Percentiles rank a stretch among this genome's conserved stretches.
These are phyloP conservation scores for Cyprinodon diabolis DNA, from an alignment of 2,797 vertebrate genomes.

Conservation along the genomic window DNA sequence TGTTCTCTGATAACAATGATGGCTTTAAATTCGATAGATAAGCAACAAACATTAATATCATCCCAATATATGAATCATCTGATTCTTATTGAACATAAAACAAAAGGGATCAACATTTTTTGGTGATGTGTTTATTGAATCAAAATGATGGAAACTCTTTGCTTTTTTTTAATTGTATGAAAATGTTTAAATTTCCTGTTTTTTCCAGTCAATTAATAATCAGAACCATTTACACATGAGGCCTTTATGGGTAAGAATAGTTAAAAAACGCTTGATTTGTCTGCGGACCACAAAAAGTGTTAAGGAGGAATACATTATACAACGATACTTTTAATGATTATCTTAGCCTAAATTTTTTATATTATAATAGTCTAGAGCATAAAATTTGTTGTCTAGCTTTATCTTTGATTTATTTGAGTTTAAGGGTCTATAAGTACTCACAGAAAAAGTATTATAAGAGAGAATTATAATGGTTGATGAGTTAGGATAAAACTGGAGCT, in stretches of 20 bases:
- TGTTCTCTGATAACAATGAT: not conserved
- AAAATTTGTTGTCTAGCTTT: conserved; percentile 11
- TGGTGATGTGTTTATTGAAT: not conserved
- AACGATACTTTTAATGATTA: conserved; percentile 5
- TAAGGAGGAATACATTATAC: not conserved
- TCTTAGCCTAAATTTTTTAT: conserved; percentile 1
- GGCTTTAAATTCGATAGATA: not conserved
- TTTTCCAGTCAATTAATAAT: not conserved
- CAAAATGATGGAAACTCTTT: too few relatives aligned
- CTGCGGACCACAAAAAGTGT: too few relatives aligned
- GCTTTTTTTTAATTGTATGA: not conserved
- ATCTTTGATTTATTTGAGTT: not conserved
- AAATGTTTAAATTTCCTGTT: not conserved
- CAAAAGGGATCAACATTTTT: not conserved
- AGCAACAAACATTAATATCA: not conserved
- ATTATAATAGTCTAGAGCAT: conserved; percentile 13
- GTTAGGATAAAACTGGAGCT: not conserved
- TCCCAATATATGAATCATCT: not conserved
- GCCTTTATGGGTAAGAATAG: not conserved
- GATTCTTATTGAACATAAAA: not conserved
- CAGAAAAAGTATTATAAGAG: not conserved
- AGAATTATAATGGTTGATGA: not conserved
- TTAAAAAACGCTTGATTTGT: not conserved
- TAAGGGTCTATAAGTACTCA: not conserved
- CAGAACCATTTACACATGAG: not conserved